These are phyloP conservation scores for Hiodon tergisus DNA, from an alignment of 2,113 vertebrate species.

Conservation along the genomic window DNA sequence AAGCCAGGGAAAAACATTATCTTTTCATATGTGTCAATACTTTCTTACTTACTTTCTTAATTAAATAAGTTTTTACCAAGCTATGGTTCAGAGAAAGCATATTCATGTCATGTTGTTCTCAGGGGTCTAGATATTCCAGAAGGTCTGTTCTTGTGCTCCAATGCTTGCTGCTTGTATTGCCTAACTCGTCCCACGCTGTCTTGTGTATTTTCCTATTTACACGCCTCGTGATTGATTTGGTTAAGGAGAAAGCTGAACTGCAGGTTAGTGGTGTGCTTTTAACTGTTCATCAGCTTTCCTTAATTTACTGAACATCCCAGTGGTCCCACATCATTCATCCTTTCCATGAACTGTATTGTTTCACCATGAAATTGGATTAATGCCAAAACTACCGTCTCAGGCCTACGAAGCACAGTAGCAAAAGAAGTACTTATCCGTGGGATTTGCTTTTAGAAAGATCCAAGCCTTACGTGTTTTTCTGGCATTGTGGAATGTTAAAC, in stretches of 20 bases:
- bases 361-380: neutral
- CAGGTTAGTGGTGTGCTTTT: constrained; percentile 77
- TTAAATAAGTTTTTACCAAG: neutral
- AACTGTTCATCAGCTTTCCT: too few species aligned
- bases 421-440: too few species aligned
- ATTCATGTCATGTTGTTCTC: neutral
- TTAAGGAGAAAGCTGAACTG: constrained; percentile 93
- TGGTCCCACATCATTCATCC: neutral
- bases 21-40: too few species aligned
- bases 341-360: neutral
- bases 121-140: neutral
- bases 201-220: constrained; percentile 49
- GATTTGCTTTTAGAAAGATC: too few species aligned
- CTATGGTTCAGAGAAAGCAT: neutral
- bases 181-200: constrained; percentile 44
- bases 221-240: constrained; percentile 69
- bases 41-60: too few species aligned
- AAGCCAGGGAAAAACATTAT: too few species aligned
- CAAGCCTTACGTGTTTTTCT: too few species aligned
- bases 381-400: neutral
- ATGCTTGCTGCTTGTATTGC: constrained; percentile 61
- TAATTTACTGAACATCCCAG: neutral
- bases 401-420: neutral
- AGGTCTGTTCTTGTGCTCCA: constrained; percentile 45
- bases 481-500: too few species aligned